A percentile compares a stretch with the other conserved stretches of the same genome.
phyloP scores from a whole-genome alignment of 2,113 vertebrate species.

The Tringa solitaria region DNA sequence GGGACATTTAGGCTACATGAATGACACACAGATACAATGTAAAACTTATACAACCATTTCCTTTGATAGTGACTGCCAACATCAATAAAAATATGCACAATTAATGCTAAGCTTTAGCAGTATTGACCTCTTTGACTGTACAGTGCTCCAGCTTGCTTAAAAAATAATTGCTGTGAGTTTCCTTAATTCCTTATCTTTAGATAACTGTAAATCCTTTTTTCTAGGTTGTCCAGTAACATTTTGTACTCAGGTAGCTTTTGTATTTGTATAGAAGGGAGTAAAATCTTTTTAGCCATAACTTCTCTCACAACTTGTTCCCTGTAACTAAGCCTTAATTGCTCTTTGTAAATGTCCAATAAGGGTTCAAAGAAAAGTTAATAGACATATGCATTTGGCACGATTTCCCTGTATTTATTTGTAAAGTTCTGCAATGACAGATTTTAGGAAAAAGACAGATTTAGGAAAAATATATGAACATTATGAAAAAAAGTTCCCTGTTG shows the following conservation, averaged over 20 bases:
- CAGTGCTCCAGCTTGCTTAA: neutral
- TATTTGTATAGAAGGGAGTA: neutral
- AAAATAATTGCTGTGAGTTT: neutral
- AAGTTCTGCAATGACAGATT: neutral
- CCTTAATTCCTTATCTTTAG: neutral
- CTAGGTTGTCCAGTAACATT: neutral
- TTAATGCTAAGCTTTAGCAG: neutral
- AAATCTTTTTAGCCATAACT: neutral
- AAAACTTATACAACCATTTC: neutral
- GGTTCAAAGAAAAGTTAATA: neutral
- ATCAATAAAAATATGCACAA: neutral
- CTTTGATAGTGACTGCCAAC: neutral
- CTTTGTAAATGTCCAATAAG: neutral
- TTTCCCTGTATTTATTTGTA: neutral
- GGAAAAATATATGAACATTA: neutral
- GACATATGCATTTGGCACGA: neutral
- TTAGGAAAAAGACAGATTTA: neutral
- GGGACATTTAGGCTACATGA: accelerated
- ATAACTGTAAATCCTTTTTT: neutral
- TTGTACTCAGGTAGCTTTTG: neutral
- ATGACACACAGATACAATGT: neutral
- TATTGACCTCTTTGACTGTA: neutral
- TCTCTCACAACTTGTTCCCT: neutral
- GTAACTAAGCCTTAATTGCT: neutral
- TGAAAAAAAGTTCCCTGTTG: neutral